Evolutionary conservation across 2,113 vertebrate genomes (phyloP).

Genomic region (Pygathrix nemaeus): DNA sequence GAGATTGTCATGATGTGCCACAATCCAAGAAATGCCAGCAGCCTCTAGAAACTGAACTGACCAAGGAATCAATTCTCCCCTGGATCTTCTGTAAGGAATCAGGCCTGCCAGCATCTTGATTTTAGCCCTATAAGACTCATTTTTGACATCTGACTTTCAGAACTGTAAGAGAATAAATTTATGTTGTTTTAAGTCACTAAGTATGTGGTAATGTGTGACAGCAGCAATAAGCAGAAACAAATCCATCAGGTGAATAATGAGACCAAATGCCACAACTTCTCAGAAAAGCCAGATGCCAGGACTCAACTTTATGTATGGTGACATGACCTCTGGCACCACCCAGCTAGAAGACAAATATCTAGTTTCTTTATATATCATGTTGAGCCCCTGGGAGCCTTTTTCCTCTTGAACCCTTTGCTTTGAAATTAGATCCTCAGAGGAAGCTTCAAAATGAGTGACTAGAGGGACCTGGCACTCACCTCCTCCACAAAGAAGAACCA

Average conservation of each 20-base stretch:
- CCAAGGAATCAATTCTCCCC: background rate
- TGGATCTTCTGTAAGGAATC: background rate
- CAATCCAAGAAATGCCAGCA: background rate
- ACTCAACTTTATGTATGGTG: background rate
- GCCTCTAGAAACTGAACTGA: background rate
- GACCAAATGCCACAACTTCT: background rate
- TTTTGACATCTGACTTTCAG: background rate
- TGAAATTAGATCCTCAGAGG: background rate
- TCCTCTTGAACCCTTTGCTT: background rate
- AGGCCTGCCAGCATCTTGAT: background rate
- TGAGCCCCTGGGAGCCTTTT: background rate
- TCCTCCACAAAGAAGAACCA: no score
- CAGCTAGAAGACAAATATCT: background rate
- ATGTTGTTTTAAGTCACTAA: background rate
- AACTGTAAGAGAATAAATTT: background rate
- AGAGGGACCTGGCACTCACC: no score
- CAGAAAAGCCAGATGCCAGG: background rate
- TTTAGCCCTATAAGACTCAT: background rate
- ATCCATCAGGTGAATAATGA: background rate
- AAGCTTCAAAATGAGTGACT: no score
- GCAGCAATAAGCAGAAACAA: background rate
- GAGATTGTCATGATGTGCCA: background rate
- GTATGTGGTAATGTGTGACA: background rate
- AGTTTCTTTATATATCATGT: background rate
- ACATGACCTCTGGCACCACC: no score